phyloP scores from a whole-genome alignment of 2,888 invertebrate species.

The Pocota personata region DNA sequence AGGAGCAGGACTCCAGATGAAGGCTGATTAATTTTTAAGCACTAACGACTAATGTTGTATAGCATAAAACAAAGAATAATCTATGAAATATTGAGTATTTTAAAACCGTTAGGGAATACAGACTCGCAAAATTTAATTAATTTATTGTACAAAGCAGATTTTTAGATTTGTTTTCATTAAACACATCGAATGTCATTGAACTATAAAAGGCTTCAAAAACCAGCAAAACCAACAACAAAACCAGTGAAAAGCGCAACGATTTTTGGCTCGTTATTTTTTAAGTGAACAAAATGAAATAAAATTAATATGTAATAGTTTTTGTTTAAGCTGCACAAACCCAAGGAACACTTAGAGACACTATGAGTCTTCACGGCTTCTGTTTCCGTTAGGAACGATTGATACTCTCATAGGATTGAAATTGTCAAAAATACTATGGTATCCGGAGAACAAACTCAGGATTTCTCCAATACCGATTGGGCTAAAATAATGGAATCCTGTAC shows the following conservation, averaged over 20 bases:
- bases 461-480: too few species aligned
- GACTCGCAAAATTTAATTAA: slow-evolving; percentile 53
- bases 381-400: not conserved
- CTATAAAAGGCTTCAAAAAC: slow-evolving; percentile 22
- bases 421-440: too few species aligned
- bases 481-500: too few species aligned
- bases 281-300: not conserved
- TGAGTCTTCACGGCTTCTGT: not conserved
- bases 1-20: slow-evolving; percentile 70
- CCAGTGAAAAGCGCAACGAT: slow-evolving; percentile 63
- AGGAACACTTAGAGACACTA: not conserved
- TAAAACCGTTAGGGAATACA: slow-evolving; percentile 59
- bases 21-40: slow-evolving; percentile 65
- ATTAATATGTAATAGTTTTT: slow-evolving; percentile 2
- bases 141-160: slow-evolving; percentile 51
- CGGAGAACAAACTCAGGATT: too few species aligned
- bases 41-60: slow-evolving; percentile 38
- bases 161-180: slow-evolving; percentile 7
- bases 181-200: slow-evolving; percentile 63
- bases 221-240: slow-evolving; percentile 17
- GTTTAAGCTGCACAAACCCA: not conserved
- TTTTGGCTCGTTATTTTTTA: slow-evolving; percentile 37
- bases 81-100: slow-evolving; percentile 19
- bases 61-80: slow-evolving; percentile 12
- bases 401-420: too few species aligned